Evolutionary conservation across 2,888 invertebrate species (phyloP), one percentile per base, ranked within the genome.

Genomic region (Oscheius sp.): DNA sequence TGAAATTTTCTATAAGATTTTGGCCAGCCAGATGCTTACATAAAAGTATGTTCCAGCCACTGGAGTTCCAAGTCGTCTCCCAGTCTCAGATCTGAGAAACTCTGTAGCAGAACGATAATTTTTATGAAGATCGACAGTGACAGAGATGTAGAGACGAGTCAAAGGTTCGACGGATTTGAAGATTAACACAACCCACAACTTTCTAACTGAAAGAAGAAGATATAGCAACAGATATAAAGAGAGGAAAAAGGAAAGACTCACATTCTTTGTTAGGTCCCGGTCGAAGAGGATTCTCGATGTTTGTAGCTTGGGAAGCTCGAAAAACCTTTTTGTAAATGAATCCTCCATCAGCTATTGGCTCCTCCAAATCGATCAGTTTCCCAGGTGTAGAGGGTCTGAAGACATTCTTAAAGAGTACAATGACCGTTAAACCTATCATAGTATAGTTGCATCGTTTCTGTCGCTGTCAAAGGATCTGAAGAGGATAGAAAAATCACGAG

Each of bases 331-430:
- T 81, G n/a, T 75, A 76, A 30, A 81, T 75, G 67, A 81, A 81
- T 64, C 80, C 81, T 67, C 81, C 81, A 50, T 81, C 81, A 14
- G 79, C 73, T 49, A 81, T 79, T 12, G 81, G 81, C 44, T 77
- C 81, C 51, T 80, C 80, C 14, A 81, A 64, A 64, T 77, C 71
- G 22, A 81, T 74, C 12, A 70, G 54, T 67, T 80, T 81, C 5
- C 78, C 80, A 24, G 72, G 70, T 9, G 69, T 72, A 22, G 80
- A 75, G 1, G 73, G 71, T 6, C 81, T 70, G 45, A n/a, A 54
- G 12, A 20, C 4, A 28, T 28, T 32, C 30, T 6, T 30, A 4
- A 51, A 51, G 30, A 12, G 17, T 14, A 45, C n/a, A n/a, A n/a
- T n/a, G 8, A 20, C 20, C 20, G 8, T 49, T 22, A 33, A 20